Percentiles rank a stretch among this genome's conserved stretches.
These are phyloP conservation scores for Siniperca knerii DNA, from an alignment of 2,113 vertebrate genomes.

Conservation along the genomic window DNA sequence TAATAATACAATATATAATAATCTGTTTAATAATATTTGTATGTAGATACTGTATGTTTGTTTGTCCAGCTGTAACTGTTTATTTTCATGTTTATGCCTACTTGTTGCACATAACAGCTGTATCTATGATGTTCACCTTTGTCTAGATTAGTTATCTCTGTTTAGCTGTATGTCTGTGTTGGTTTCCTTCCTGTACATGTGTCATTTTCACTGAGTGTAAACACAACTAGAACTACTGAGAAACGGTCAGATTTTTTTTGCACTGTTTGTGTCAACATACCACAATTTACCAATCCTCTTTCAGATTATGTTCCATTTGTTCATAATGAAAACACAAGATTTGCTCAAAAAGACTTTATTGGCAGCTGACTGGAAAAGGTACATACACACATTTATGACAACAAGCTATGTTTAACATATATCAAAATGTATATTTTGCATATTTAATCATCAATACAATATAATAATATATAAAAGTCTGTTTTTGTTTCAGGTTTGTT, in stretches of 20 bases:
- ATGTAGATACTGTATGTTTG: neutral
- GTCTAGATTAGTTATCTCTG: neutral
- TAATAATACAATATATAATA: too few species aligned
- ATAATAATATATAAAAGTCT: neutral
- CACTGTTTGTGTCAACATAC: neutral
- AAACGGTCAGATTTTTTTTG: neutral
- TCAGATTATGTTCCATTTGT: neutral
- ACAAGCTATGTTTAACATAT: neutral
- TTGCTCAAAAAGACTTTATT: constrained; percentile 45
- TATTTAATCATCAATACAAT: neutral
- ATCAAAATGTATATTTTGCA: neutral
- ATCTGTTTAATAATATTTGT: too few species aligned
- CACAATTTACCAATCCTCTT: neutral
- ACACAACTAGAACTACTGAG: neutral
- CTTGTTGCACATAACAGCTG: too few species aligned
- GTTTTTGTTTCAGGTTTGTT: neutral
- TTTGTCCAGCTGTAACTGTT: neutral
- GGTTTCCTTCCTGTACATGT: neutral
- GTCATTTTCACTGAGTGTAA: neutral
- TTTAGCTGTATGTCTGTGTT: neutral
- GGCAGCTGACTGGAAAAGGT: neutral
- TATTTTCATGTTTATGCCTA: neutral
- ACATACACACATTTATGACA: neutral
- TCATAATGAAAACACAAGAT: neutral
- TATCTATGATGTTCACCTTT: neutral